Evolutionary conservation across 2,888 invertebrate species (phyloP).

Genomic region (Silvanus unidentatus): DNA sequence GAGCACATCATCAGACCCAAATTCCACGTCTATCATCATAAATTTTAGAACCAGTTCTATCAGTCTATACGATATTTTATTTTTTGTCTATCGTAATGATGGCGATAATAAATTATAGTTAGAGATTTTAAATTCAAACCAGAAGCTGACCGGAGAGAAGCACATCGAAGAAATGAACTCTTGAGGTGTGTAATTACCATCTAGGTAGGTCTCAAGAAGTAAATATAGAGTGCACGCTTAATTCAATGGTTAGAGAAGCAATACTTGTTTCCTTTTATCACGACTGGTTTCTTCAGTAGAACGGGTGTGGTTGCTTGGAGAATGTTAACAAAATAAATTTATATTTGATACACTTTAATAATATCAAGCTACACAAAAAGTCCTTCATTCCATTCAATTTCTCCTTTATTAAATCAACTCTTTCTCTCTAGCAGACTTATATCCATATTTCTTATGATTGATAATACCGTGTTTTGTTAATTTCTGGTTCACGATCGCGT

Average conservation of each 20-base stretch:
- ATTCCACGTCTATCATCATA: neutral
- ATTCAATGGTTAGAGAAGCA: constrained; percentile 13
- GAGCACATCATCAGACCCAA: no score
- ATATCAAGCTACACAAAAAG: no score
- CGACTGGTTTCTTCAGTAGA: constrained; percentile 13
- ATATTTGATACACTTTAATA: constrained; percentile 18
- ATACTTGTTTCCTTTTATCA: constrained; percentile 10
- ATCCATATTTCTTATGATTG: neutral
- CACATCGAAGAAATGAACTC: constrained; percentile 14
- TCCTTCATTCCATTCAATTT: neutral
- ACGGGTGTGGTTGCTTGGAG: constrained; percentile 23
- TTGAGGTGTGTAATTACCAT: constrained; percentile 21
- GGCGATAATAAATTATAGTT: neutral
- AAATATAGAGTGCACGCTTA: constrained; percentile 19
- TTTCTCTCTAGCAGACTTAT: neutral
- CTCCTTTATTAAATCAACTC: constrained; percentile 7
- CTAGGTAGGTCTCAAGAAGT: constrained; percentile 24
- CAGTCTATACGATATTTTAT: neutral
- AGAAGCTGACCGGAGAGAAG: neutral
- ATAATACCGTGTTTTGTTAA: constrained; percentile 1
- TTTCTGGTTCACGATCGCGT: constrained; percentile 7
- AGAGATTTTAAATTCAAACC: neutral
- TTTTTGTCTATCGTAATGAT: no score
- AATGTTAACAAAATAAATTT: constrained; percentile 21
- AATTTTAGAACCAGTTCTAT: neutral